Base-by-base conservation (phyloP, 2,888 invertebrate genomes). In the Uloborus plumipes region DNA sequence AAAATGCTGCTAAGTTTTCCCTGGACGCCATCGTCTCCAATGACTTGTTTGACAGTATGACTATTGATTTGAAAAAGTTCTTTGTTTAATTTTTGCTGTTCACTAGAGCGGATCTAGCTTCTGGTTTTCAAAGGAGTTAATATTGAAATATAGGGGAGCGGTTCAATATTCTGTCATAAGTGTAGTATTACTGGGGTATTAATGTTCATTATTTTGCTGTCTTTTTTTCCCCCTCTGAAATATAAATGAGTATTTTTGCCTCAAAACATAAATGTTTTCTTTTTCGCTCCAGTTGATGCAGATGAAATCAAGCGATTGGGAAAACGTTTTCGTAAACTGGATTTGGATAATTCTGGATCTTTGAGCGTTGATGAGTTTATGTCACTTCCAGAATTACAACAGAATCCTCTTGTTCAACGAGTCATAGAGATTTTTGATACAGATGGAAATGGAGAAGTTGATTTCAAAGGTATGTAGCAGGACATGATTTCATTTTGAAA, bases 371-470 rank as follows among this genome's bases (percentile, higher is more conserved):
- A 99, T 90, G 99, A 99, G 91, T 99, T 99, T 90, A 99, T 99
- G 98, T 97, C 98, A 83, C 91, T 99, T 89, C 99, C 99, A 55
- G 99, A 99, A 91, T 91, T 99, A 87, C 98, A 99, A 91, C 99
- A 99, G 91, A 99, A 99, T 91, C 99, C 99, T 74, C 91, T 99
- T 86, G 99, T 99, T 84, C 99, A 99, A 90, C 94, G 99, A 90
- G 99, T 99, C 84, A 99, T 99, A 89, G 99, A 99, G 89, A 99
- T 99, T 88, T 99, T 99, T 91, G 99, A 99, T 91, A 98, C 98
- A 49, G 99, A 99, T 91, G 99, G 99, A 84, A 99, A 99, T 90
- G 99, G 99, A 76, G 99, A 99, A 92, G 98, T 94, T 70, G 94
- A 94, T 89, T 94, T 94, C 89, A 93, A 93, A 92, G 94, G 93